phyloP scores from a whole-genome alignment of 2,888 invertebrate species.

The Frankliniella intonsa region DNA sequence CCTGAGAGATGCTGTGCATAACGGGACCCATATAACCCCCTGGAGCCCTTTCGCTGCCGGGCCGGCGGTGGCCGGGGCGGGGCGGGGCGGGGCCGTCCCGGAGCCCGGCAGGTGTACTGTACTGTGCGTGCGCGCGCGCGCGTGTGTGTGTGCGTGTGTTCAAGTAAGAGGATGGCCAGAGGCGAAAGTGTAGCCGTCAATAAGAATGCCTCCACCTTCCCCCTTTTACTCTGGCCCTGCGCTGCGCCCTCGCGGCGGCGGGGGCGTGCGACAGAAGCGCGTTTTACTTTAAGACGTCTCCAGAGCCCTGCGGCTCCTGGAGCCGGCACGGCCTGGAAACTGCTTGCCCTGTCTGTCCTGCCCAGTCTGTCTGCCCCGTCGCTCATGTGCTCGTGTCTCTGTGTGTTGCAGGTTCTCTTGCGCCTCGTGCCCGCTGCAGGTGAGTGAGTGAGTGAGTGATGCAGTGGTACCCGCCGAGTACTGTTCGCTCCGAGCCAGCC shows the following conservation, averaged over 20 bases:
- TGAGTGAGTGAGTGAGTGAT: not conserved
- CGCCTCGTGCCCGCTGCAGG: constrained; percentile 25
- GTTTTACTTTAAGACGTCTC: no score
- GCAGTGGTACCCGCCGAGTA: not conserved
- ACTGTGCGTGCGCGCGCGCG: not conserved
- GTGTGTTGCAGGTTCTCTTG: constrained; percentile 17
- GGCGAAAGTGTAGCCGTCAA: not conserved
- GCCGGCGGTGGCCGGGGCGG: not conserved
- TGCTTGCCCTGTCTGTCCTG: not conserved
- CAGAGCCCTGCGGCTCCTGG: not conserved
- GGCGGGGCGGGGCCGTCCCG: no score
- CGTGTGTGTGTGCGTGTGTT: not conserved
- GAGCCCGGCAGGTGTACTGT: not conserved
- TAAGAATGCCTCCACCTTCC: not conserved
- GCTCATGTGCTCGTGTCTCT: not conserved
- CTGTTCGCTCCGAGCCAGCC: no score
- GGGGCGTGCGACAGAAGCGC: no score
- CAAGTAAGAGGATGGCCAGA: not conserved
- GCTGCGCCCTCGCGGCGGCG: no score
- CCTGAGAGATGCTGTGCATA: no score
- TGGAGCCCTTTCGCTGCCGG: no score
- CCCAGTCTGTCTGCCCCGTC: not conserved
- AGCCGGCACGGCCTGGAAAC: not conserved
- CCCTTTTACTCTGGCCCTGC: not conserved
- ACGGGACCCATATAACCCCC: no score